These are phyloP conservation scores for Cephalopachus bancanus DNA, from an alignment of 2,797 vertebrate genomes.

Conservation along the genomic window DNA sequence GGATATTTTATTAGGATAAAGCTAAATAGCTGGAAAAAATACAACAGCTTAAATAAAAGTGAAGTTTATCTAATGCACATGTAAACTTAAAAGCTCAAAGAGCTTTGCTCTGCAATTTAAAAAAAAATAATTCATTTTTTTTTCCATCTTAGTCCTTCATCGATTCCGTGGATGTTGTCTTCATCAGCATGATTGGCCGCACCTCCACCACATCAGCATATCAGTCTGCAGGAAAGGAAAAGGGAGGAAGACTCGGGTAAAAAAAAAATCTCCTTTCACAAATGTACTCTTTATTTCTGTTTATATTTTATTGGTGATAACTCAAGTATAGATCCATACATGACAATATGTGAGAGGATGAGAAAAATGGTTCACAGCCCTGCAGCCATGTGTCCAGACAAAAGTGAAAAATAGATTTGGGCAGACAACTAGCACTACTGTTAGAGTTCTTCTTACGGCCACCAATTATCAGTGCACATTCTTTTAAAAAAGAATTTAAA, in stretches of 20 bases:
- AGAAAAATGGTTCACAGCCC: background rate
- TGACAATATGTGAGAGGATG: rapidly evolving
- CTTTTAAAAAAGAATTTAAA: background rate
- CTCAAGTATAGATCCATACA: background rate
- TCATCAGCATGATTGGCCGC: rapidly evolving
- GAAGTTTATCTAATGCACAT: background rate
- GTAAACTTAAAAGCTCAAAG: too few relatives aligned
- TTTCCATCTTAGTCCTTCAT: background rate
- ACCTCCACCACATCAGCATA: background rate
- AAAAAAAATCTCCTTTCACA: background rate
- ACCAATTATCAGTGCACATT: background rate
- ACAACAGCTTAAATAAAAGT: background rate
- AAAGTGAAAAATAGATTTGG: background rate
- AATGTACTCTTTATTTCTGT: background rate
- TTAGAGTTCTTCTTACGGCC: background rate
- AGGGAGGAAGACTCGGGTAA: background rate
- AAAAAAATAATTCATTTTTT: background rate
- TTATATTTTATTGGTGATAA: background rate
- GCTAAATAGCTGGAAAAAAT: background rate
- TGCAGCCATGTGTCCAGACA: background rate
- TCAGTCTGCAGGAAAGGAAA: background rate
- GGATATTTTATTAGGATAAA: background rate
- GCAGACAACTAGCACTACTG: background rate
- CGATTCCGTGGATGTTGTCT: too few relatives aligned
- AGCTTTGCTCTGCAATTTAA: background rate